phyloP scores from a whole-genome alignment of 2,797 vertebrate genomes.

The Cygnus olor region DNA sequence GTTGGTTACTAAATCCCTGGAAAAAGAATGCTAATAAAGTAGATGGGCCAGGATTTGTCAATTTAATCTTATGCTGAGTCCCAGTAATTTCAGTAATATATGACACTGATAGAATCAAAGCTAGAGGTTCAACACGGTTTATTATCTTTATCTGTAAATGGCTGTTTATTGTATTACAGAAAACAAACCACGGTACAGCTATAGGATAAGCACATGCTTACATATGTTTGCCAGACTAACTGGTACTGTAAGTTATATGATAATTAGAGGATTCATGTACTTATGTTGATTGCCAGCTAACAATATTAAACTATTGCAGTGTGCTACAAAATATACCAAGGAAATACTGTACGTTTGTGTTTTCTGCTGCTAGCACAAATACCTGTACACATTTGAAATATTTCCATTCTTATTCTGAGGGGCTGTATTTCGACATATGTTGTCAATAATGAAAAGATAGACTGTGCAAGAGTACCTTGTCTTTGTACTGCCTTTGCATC shows the following conservation, averaged over 20 bases:
- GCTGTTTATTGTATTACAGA: conserved; percentile 31
- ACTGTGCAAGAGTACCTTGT: background rate
- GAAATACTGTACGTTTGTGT: conserved; percentile 46
- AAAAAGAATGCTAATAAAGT: background rate
- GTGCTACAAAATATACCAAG: conserved; percentile 46
- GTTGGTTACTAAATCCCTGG: background rate
- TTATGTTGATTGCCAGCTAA: conserved; percentile 72
- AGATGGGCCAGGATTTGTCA: background rate
- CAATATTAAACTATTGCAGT: conserved; percentile 63
- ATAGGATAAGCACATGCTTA: conserved; percentile 50
- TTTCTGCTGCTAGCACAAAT: conserved; percentile 42
- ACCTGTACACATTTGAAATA: background rate
- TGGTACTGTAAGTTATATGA: conserved; percentile 56
- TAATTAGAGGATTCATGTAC: conserved; percentile 72
- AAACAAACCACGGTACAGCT: conserved; percentile 43
- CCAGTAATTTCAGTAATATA: background rate
- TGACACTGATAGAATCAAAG: background rate
- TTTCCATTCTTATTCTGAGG: background rate
- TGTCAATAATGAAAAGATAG: background rate
- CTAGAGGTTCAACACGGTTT: background rate
- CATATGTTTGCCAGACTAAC: conserved; percentile 55
- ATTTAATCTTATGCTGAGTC: background rate
- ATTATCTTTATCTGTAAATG: background rate
- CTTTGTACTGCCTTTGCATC: background rate
- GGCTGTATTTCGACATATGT: background rate